Conservation (phyloP, 2,888 invertebrate genomes). For the Chorisops tibialis region DNA sequence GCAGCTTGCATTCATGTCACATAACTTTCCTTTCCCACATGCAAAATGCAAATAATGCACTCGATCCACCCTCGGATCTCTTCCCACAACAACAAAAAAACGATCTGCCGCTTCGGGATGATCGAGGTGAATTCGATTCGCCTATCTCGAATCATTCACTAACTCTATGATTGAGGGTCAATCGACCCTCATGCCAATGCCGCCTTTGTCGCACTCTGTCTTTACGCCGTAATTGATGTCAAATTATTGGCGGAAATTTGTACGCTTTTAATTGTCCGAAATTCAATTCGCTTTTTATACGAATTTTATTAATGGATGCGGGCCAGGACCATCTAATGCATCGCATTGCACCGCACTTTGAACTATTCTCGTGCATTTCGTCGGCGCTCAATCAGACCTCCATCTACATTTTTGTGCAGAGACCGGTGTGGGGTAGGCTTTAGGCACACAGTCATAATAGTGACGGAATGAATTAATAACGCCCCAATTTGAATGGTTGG, state of each 20-base stretch:
- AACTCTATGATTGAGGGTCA: background rate
- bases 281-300: constrained; percentile 22
- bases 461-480: no score
- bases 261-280: constrained; percentile 29
- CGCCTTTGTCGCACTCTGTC: background rate
- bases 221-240: constrained; percentile 12
- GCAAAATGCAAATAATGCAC: constrained; percentile 9
- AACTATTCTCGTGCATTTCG: no score
- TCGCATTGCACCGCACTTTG: background rate
- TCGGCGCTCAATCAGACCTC: no score
- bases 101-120: background rate
- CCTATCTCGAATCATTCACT: background rate
- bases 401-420: no score
- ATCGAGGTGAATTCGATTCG: background rate
- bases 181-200: background rate
- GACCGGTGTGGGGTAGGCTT: no score
- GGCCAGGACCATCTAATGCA: constrained; percentile 8
- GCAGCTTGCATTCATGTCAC: no score
- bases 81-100: background rate
- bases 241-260: constrained; percentile 32
- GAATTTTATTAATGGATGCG: constrained; percentile 32
- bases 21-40: constrained; percentile 4
- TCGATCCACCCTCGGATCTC: background rate
- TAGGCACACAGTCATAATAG: no score
- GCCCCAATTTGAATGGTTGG: no score